Evolutionary conservation across 2,113 vertebrate species (phyloP), one percentile per base, ranked within the genome.

Genomic region (Promerops cafer): DNA sequence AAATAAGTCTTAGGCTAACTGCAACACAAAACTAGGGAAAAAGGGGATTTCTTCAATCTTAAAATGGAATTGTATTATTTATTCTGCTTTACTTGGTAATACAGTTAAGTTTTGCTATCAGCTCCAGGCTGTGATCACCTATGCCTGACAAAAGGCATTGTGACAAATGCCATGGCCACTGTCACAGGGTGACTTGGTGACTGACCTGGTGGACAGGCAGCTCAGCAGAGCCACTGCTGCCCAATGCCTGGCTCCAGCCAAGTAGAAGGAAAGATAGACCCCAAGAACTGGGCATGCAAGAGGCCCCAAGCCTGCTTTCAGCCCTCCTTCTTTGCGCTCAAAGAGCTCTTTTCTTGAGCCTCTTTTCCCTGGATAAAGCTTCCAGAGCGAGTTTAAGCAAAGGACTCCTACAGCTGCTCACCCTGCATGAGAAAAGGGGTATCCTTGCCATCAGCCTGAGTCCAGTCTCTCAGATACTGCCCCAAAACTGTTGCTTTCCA

Each of bases 371-470:
- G 11, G 50, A 30, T 33, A 82, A 79, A 86, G 37, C 24, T 75
- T 49, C 61, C 50, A 70, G 35, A 59, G 28, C 0, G 0, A 66
- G 39, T 22, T n/a, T 2, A 13, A 47, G 63, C 40, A 69, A 61
- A 64, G 16, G 30, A 50, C 33, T 77, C 53, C 44, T 61, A 42
- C 5, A 44, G 37, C 4, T 5, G 2, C 44, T 68, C 24, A 37
- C 1, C 13, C 33, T 54, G 20, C 20, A 16, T 0, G 23, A 45
- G 30, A 39, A 74, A 60, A 80, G n/a, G 30, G 3, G 17, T 10
- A 31, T 35, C 37, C 35, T 64, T 13, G 1, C 16, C 24, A 24
- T 1, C 11, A 60, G 13, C 4, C 37, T 0, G 0, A 72, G 16
- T 30, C 30, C 69, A 56, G 9, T 30, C 47, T 35, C 26, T 28